Conservation (phyloP, 2,888 invertebrate genomes). For the Clunio marinus region DNA sequence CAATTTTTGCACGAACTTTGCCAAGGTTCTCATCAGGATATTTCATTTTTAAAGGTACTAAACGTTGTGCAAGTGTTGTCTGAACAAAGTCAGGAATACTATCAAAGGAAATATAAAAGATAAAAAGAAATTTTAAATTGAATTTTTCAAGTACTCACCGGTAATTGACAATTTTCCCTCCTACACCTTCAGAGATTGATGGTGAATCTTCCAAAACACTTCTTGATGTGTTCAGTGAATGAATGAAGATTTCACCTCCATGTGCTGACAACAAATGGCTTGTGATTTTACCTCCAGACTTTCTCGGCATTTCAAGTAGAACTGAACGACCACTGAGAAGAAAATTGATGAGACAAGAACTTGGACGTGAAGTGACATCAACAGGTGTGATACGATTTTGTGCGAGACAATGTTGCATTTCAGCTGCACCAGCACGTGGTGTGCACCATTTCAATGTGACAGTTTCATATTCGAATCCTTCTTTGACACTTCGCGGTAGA, state of each 20-base stretch:
- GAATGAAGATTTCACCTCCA: slow-evolving; percentile 94
- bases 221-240: slow-evolving; percentile 78
- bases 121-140: background rate
- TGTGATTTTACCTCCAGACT: slow-evolving; percentile 79
- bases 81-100: slow-evolving; percentile 79
- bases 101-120: slow-evolving; percentile 40
- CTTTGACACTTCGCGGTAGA: slow-evolving; percentile 59
- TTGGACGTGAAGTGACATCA: slow-evolving; percentile 93
- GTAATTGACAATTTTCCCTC: slow-evolving; percentile 91
- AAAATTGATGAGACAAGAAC: slow-evolving; percentile 95
- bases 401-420: slow-evolving; percentile 75
- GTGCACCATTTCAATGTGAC: slow-evolving; percentile 95
- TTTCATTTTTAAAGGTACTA: slow-evolving; percentile 63
- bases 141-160: slow-evolving; percentile 46
- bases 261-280: slow-evolving; percentile 92
- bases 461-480: slow-evolving; percentile 73
- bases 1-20: slow-evolving; percentile 65
- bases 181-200: slow-evolving; percentile 89
- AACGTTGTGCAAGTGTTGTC: slow-evolving; percentile 76
- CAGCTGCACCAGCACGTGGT: slow-evolving; percentile 79
- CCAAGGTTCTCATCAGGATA: slow-evolving; percentile 51
- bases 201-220: slow-evolving; percentile 92
- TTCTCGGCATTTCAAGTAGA: slow-evolving; percentile 82
- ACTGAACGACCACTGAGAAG: slow-evolving; percentile 91
- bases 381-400: slow-evolving; percentile 91